Conservation (phyloP, 2,113 vertebrate species). For the Sardina pilchardus region DNA sequence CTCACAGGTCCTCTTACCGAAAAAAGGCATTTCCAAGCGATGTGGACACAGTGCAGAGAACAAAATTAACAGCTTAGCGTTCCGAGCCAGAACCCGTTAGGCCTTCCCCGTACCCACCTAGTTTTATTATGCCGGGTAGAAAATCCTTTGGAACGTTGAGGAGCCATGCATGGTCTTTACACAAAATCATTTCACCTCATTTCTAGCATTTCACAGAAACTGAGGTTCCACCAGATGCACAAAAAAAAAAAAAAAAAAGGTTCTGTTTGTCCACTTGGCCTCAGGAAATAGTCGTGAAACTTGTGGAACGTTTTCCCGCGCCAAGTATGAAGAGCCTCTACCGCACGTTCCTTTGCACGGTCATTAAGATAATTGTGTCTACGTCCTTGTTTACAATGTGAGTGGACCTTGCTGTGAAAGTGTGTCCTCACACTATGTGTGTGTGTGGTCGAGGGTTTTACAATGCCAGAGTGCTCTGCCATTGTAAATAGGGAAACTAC, state of each 20-base stretch:
- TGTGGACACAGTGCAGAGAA: not conserved
- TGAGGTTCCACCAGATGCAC: not conserved
- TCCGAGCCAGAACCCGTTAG: not conserved
- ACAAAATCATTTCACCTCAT: not conserved
- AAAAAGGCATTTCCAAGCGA: not conserved
- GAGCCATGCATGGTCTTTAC: not conserved
- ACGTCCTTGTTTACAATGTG: not conserved
- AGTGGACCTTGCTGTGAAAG: conserved; percentile 5
- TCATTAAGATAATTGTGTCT: not conserved
- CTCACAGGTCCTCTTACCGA: not conserved
- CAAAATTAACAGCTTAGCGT: no score
- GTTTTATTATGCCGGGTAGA: not conserved
- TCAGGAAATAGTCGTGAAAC: not conserved
- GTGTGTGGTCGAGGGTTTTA: not conserved
- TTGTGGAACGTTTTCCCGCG: not conserved
- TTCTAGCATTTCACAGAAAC: not conserved
- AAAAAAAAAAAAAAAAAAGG: not conserved
- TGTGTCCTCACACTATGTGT: not conserved
- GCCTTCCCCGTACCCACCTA: not conserved
- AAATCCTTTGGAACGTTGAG: not conserved
- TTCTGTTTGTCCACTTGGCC: not conserved
- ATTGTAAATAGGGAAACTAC: conserved; percentile 4
- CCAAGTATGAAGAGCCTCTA: not conserved
- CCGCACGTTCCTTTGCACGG: not conserved
- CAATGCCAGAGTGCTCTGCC: conserved; percentile 5